Percentiles rank a stretch among this genome's conserved stretches.
phyloP scores from a whole-genome alignment of 2,797 vertebrate genomes.

The Ctenopoma multispine region DNA sequence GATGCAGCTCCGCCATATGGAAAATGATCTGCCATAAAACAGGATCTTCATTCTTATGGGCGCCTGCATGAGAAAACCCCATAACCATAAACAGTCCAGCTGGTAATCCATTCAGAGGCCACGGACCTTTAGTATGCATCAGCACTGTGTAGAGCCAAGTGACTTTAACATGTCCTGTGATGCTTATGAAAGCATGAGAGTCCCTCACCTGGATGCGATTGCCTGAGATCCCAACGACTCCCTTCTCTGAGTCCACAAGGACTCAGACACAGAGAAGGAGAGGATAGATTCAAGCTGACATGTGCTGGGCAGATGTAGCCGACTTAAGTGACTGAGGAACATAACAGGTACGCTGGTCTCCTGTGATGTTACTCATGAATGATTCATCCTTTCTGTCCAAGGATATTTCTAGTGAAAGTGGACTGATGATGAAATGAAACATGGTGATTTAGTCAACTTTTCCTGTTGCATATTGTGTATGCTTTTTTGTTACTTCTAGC shows the following conservation, averaged over 20 bases:
- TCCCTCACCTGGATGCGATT: conserved; percentile 70
- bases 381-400: conserved; percentile 34
- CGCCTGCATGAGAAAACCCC: conserved; percentile 58
- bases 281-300: conserved; percentile 46
- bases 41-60: conserved; percentile 51
- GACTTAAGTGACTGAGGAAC: conserved; percentile 28
- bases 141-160: conserved; percentile 54
- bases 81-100: conserved; percentile 73
- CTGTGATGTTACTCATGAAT: conserved; percentile 36
- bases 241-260: conserved; percentile 30
- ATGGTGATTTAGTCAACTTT: not conserved
- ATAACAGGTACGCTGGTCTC: conserved; percentile 31
- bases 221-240: conserved; percentile 48
- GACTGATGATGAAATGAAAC: conserved; percentile 5
- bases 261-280: conserved; percentile 2
- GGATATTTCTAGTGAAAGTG: conserved; percentile 20
- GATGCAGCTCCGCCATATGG: conserved; percentile 37
- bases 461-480: not conserved
- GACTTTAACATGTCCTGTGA: conserved; percentile 70
- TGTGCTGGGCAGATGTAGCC: conserved; percentile 65
- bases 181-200: conserved; percentile 58
- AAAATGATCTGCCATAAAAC: conserved; percentile 55
- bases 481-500: not conserved
- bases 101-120: conserved; percentile 73
- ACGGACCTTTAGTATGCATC: conserved; percentile 50